Percentiles rank a stretch among this genome's conserved stretches.
phyloP scores from a whole-genome alignment of 2,797 vertebrate genomes.

The Vultur gryphus region DNA sequence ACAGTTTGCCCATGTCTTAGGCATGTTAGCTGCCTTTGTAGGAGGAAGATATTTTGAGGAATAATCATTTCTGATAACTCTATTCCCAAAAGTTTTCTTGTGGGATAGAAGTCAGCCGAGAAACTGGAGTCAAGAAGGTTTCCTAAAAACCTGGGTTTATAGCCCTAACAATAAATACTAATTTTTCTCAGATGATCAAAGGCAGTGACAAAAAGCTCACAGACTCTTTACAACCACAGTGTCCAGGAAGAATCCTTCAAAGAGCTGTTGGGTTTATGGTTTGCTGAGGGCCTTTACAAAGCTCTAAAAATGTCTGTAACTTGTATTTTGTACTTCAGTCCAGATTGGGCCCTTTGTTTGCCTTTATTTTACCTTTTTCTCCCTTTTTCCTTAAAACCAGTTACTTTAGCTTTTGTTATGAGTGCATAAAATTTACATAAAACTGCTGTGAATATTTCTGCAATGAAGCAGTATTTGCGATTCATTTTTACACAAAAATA shows the following conservation, averaged over 20 bases:
- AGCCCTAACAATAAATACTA: background rate
- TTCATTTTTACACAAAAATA: background rate
- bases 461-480: background rate
- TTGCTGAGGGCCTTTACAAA: background rate
- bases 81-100: background rate
- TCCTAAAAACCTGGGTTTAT: background rate
- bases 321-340: background rate
- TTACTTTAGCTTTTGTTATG: background rate
- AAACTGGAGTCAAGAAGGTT: background rate
- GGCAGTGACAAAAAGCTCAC: background rate
- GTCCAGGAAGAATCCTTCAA: background rate
- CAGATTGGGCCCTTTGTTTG: background rate
- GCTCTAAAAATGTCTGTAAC: background rate
- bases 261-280: background rate
- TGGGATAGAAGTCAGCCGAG: background rate
- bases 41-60: background rate
- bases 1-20: background rate
- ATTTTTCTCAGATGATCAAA: background rate
- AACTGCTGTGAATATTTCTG: background rate
- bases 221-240: background rate
- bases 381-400: background rate
- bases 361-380: background rate
- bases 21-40: background rate
- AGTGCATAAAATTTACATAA: background rate
- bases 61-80: background rate